Conservation (phyloP, 2,888 invertebrate species). For the Temnothorax unifasciatus region DNA sequence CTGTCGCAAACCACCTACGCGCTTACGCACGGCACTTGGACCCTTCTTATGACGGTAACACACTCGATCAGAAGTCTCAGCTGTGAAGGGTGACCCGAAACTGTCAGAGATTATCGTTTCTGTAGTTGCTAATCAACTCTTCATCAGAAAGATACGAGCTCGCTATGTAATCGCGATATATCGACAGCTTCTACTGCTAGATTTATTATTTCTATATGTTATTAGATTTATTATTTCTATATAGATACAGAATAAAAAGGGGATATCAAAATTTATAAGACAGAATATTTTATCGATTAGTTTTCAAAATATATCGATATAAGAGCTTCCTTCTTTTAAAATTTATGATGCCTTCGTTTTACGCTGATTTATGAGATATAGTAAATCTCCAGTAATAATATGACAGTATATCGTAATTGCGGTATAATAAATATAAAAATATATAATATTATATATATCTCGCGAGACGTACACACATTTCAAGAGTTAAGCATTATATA, state of each 20-base stretch:
- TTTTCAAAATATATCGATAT: not conserved
- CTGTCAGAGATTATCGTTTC: not conserved
- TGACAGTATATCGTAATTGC: not conserved
- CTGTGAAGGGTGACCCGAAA: not conserved
- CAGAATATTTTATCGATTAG: not conserved
- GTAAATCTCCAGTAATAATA: not conserved
- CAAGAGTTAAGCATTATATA: not conserved
- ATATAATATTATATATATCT: not conserved
- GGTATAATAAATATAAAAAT: not conserved
- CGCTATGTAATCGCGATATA: not conserved
- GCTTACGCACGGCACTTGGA: conserved; percentile 70
- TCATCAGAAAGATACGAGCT: not conserved
- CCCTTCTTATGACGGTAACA: conserved; percentile 37
- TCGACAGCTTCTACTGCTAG: not conserved
- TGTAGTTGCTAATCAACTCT: not conserved
- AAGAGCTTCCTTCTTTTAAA: not conserved
- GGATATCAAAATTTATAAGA: not conserved
- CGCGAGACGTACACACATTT: not conserved
- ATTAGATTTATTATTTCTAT: not conserved
- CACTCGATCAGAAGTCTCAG: conserved; percentile 20
- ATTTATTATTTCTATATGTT: too few relatives aligned
- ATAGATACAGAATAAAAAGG: not conserved
- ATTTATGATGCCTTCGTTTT: not conserved
- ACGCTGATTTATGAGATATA: not conserved
- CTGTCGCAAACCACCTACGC: conserved; percentile 84